These are phyloP conservation scores for Phylloscopus trochiloides DNA, from an alignment of 2,113 vertebrate genomes.

Conservation along the genomic window DNA sequence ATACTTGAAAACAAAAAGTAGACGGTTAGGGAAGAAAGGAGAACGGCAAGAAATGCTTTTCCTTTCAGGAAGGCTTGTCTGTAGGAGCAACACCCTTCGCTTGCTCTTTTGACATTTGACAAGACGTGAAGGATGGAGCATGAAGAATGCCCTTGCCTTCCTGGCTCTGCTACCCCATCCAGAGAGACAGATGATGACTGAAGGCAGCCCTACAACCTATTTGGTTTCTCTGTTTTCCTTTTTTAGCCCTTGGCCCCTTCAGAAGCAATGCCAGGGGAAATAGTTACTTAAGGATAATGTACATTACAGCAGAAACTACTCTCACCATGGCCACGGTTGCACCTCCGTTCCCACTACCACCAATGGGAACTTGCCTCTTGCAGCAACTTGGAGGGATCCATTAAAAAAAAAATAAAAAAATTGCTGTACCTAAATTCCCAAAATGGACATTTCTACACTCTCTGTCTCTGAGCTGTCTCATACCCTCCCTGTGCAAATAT, in stretches of 20 bases:
- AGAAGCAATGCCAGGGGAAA: not conserved
- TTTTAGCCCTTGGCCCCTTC: not conserved
- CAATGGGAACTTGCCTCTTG: not conserved
- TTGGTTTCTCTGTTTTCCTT: not conserved
- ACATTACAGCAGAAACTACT: not conserved
- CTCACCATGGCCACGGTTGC: not conserved
- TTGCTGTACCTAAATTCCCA: not conserved
- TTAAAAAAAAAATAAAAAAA: not conserved
- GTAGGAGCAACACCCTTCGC: slow-evolving; percentile 6
- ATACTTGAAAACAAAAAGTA: not conserved
- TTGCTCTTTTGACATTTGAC: slow-evolving; percentile 55
- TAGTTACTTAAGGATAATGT: not conserved
- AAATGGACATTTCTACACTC: not conserved
- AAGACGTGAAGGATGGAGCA: slow-evolving; percentile 34
- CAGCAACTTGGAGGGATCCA: not conserved
- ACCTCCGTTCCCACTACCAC: not conserved
- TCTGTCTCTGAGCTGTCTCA: not conserved
- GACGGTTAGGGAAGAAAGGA: not conserved
- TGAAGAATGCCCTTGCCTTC: not conserved
- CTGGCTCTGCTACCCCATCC: not conserved
- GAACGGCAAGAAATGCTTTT: slow-evolving; percentile 4
- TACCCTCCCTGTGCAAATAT: not conserved
- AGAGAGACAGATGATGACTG: not conserved
- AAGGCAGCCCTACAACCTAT: not conserved
- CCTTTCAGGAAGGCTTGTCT: slow-evolving; percentile 12